Evolutionary conservation across 2,113 vertebrate species (phyloP).

Genomic region (Notechis scutatus): DNA sequence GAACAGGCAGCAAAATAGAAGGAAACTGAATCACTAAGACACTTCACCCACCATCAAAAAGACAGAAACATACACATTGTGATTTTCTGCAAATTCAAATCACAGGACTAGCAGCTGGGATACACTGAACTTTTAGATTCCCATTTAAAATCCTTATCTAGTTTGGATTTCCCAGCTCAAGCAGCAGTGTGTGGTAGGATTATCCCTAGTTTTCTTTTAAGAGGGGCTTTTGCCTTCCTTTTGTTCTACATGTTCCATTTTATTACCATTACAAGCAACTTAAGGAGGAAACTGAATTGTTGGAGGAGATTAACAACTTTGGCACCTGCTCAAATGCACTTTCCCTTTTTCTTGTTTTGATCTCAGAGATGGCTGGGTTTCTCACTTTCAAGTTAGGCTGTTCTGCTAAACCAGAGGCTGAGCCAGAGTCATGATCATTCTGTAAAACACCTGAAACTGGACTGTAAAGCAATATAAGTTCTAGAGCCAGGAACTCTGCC

Average conservation of each 20-base stretch:
- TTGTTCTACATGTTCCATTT: background rate
- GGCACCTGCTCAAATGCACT: background rate
- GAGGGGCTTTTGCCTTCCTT: background rate
- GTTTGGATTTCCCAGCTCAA: background rate
- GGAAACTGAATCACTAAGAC: constrained; percentile 17
- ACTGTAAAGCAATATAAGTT: background rate
- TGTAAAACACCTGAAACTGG: no score
- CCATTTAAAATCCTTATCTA: background rate
- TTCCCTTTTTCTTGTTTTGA: background rate
- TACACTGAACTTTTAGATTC: background rate
- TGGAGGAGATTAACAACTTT: background rate
- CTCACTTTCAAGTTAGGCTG: background rate
- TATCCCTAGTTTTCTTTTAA: background rate
- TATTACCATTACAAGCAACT: background rate
- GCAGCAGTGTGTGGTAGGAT: background rate
- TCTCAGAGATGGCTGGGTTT: background rate
- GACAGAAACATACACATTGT: background rate
- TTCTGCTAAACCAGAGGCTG: background rate
- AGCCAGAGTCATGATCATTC: background rate
- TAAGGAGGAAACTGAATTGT: background rate
- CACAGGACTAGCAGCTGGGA: background rate
- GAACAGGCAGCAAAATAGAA: constrained; percentile 22
- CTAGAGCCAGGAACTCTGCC: background rate
- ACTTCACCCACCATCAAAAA: background rate
- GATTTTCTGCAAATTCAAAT: constrained; percentile 19